Conservation (phyloP, 2,797 vertebrate species). For the Monodelphis domestica region DNA sequence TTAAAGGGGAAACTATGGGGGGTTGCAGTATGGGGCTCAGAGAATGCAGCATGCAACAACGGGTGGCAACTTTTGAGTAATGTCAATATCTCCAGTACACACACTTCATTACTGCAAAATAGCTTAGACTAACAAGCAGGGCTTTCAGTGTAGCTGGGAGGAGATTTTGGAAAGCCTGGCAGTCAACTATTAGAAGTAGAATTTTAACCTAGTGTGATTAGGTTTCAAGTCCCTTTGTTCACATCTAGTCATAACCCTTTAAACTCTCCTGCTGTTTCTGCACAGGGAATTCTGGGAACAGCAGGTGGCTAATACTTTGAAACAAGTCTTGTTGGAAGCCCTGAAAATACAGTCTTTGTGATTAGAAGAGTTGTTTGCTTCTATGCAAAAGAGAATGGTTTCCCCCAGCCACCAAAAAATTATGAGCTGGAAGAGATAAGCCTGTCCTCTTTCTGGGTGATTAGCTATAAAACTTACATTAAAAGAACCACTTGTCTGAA, state of each 20-base stretch:
- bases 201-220: neutral
- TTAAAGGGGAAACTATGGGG: slow-evolving; percentile 49
- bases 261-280: no score
- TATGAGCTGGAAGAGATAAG: neutral
- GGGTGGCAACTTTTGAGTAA: slow-evolving; percentile 24
- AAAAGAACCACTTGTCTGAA: neutral
- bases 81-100: slow-evolving; percentile 49
- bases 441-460: neutral
- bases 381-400: neutral
- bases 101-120: slow-evolving; percentile 5
- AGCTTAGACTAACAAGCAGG: neutral
- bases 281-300: neutral
- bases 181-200: neutral
- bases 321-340: neutral
- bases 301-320: neutral
- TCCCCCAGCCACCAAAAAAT: neutral
- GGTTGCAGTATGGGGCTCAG: slow-evolving; percentile 9
- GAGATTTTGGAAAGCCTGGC: neutral
- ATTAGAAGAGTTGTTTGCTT: neutral
- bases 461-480: slow-evolving; percentile 3
- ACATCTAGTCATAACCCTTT: neutral
- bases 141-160: neutral
- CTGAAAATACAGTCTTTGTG: neutral
- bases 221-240: neutral
- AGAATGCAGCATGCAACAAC: neutral